Evolutionary conservation across 2,113 vertebrate genomes (phyloP).

Genomic region (Oenanthe oenanthe): DNA sequence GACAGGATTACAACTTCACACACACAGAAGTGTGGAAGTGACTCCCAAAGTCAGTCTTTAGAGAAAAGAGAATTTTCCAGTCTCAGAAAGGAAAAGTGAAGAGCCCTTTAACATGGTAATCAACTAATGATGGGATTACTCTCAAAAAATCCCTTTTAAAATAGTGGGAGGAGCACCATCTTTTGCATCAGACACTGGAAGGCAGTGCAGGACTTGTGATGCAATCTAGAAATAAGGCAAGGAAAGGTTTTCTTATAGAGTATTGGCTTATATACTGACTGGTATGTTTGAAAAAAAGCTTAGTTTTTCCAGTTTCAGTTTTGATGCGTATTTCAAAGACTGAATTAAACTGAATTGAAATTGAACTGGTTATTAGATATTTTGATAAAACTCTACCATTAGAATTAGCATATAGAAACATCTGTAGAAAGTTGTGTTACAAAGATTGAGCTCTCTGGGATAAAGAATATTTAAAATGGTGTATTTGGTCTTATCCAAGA

Average conservation of each 20-base stretch:
- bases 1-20: background rate
- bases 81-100: background rate
- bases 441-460: rapidly evolving
- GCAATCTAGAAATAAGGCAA: background rate
- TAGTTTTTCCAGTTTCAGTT: background rate
- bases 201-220: background rate
- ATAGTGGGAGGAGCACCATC: background rate
- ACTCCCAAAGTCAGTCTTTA: background rate
- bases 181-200: background rate
- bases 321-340: background rate
- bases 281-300: background rate
- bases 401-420: background rate
- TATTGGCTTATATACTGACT: background rate
- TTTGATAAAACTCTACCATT: background rate
- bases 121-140: background rate
- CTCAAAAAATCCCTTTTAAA: background rate
- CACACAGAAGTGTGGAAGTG: background rate
- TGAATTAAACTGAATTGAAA: background rate
- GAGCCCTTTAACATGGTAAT: background rate
- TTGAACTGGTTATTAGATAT: background rate
- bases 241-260: background rate
- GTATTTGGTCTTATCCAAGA: background rate
- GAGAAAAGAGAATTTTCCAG: background rate
- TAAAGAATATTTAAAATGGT: background rate
- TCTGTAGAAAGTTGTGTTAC: background rate